These are phyloP conservation scores for Esperia sulphurella DNA, from an alignment of 2,888 invertebrate species.

Conservation along the genomic window DNA sequence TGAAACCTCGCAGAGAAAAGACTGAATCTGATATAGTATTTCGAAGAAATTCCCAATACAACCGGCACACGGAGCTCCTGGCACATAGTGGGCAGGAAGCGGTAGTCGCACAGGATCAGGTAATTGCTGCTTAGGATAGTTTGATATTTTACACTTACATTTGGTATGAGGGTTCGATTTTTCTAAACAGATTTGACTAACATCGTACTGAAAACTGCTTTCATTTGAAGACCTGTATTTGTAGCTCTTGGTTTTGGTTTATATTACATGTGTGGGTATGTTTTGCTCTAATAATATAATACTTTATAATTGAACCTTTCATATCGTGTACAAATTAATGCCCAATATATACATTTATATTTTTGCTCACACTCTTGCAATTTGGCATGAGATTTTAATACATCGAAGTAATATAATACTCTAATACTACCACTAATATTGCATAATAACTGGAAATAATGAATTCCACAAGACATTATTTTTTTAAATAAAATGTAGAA, in stretches of 20 bases:
- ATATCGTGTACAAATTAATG: neutral
- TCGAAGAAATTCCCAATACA: conserved; percentile 77
- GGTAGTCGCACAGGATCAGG: conserved; percentile 77
- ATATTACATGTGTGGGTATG: conserved; percentile 44
- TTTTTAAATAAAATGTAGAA: no score
- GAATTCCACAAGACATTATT: neutral
- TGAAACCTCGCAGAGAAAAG: conserved; percentile 89
- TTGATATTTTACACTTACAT: conserved; percentile 62
- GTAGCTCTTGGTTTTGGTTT: conserved; percentile 47
- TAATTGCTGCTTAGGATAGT: conserved; percentile 72
- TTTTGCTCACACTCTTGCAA: conserved; percentile 72
- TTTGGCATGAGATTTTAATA: conserved; percentile 54
- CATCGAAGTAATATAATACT: no score
- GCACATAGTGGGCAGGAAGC: conserved; percentile 73
- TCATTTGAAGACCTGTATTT: conserved; percentile 36
- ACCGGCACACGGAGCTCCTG: conserved; percentile 62
- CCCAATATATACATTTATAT: conserved; percentile 1
- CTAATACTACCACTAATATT: no score
- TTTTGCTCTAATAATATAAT: conserved; percentile 16
- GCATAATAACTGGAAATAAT: no score
- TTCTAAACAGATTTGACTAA: conserved; percentile 58
- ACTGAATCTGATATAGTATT: conserved; percentile 93
- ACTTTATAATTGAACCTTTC: neutral
- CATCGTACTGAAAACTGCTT: conserved; percentile 44
- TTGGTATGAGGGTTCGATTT: conserved; percentile 69